Evolutionary conservation across 2,888 invertebrate species (phyloP).

Genomic region (Acanthococcus lagerstroemiae): DNA sequence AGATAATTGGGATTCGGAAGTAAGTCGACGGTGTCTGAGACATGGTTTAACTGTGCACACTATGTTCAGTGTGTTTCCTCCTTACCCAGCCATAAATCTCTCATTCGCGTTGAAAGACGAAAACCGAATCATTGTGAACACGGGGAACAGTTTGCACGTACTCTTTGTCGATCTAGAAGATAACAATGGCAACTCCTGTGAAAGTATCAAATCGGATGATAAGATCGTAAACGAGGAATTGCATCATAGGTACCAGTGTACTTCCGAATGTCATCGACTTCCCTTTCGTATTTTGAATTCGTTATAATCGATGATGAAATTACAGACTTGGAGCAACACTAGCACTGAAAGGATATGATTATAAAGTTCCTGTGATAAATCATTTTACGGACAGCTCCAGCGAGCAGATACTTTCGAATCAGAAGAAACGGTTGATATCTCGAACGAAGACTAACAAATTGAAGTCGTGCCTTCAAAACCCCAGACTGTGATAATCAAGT

Average conservation of each 20-base stretch:
- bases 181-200: conserved; percentile 1
- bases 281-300: background rate
- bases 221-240: conserved; percentile 39
- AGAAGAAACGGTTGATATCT: conserved; percentile 9
- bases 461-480: conserved; percentile 18
- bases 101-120: conserved; percentile 44
- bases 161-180: conserved; percentile 50
- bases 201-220: conserved; percentile 41
- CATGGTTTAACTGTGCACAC: conserved; percentile 89
- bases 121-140: conserved; percentile 61
- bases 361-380: conserved; percentile 27
- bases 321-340: conserved; percentile 15
- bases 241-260: conserved; percentile 31
- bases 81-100: conserved; percentile 61
- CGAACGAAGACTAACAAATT: conserved; percentile 9
- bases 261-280: too few relatives aligned
- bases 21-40: conserved; percentile 57
- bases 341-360: conserved; percentile 22
- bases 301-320: too few relatives aligned
- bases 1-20: conserved; percentile 49
- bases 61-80: conserved; percentile 79
- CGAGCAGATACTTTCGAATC: conserved; percentile 13
- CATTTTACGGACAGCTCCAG: conserved; percentile 13
- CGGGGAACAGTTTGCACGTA: conserved; percentile 75
- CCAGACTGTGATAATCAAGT: conserved; percentile 27